A percentile compares a stretch with the other conserved stretches of the same genome.
Conservation (phyloP, 2,113 vertebrate genomes). For the Chionodraco myersi region DNA sequence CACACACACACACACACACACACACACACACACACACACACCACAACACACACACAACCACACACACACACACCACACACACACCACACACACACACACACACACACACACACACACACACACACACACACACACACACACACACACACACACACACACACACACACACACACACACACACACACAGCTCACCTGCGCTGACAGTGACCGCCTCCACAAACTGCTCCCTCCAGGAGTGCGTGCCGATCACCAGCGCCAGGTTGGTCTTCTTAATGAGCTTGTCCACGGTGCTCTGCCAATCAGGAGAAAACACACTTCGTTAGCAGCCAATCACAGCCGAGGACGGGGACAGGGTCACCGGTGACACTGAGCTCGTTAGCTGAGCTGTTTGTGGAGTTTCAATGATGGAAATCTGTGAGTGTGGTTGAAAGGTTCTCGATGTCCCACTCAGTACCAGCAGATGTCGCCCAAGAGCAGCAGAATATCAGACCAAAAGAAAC, state of each 20-base stretch:
- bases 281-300: slow-evolving; percentile 92
- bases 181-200: slow-evolving; percentile 87
- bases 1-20: not conserved
- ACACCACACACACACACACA: not conserved
- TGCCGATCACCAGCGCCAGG: slow-evolving; percentile 93
- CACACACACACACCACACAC: slow-evolving; percentile 11
- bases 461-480: not conserved
- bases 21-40: not conserved
- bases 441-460: not conserved
- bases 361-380: not conserved
- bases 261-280: slow-evolving; percentile 98
- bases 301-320: slow-evolving; percentile 46
- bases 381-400: not conserved
- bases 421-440: not conserved
- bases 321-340: slow-evolving; percentile 23
- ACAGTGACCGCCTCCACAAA: slow-evolving; percentile 95
- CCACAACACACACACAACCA: not conserved
- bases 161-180: not conserved
- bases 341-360: not conserved
- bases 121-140: slow-evolving; percentile 1
- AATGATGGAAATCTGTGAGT: too few relatives aligned
- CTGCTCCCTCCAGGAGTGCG: slow-evolving; percentile 95
- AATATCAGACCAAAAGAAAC: not conserved
- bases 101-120: not conserved
- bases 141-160: slow-evolving; percentile 12